Base-by-base conservation (phyloP, 2,113 vertebrate species). In the Pterophyllum scalare region DNA sequence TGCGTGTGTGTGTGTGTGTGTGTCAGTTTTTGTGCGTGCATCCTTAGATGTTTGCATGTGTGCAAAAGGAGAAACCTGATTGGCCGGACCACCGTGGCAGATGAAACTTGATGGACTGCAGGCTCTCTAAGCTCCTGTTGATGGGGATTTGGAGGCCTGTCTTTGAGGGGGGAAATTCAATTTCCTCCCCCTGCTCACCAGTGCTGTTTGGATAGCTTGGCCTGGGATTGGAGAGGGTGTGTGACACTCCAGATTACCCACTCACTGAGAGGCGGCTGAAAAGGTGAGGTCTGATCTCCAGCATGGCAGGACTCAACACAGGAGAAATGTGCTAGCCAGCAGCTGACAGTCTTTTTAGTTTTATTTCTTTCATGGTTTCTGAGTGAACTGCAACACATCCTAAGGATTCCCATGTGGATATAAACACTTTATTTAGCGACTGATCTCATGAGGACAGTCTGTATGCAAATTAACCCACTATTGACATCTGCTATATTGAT, bases 51-150 rank as follows among this genome's bases (percentile, higher is more conserved):
- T 89, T 92, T 76, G 59, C n/a, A 9, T 65, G 75, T 75, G 60
- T 56, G 65, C 43, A 38, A 88, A 87, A 80, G 83, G 70, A 87
- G 82, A 83, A 82, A 90, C 79, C 92, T 92, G 89, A 91, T 93
- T 93, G 93, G 93, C 79, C 13, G 56, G 94, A 94, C 94, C 93
- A 93, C 93, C 92, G 87, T 85, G 83, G 90, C 92, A 91, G 93
- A 93, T 92, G 93, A 95, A 94, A 92, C 92, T 92, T 93, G 93
- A 94, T 93, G 93, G 94, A 93, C 88, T 93, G 88, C 94, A 94
- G 93, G 85, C 92, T 84, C 85, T 90, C 89, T 93, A 93, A 94
- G 92, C 93, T 93, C 87, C 90, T 87, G 91, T 94, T 94, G 93
- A 94, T 93, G 92, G 92, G 93, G 93, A 94, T 94, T 93, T 93